These are phyloP conservation scores for Heteromormyrus szaboi DNA, from an alignment of 2,797 vertebrate genomes.

Conservation along the genomic window DNA sequence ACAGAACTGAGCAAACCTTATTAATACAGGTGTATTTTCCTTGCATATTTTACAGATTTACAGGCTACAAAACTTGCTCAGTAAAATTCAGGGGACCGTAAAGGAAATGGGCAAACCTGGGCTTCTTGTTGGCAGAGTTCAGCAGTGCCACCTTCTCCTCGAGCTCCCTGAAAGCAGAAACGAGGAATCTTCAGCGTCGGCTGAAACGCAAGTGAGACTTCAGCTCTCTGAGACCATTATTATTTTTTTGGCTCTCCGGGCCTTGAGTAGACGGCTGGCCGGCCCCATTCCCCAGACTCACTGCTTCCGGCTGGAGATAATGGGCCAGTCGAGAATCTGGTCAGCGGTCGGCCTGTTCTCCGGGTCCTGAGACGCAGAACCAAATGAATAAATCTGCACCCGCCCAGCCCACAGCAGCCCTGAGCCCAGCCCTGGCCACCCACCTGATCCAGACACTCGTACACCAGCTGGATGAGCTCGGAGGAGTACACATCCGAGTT, in stretches of 20 bases:
- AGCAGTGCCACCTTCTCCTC: constrained; percentile 83
- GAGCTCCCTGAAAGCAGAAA: constrained; percentile 69
- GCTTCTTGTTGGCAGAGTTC: constrained; percentile 87
- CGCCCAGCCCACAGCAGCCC: neutral
- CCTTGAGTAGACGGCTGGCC: neutral
- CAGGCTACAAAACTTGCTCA: neutral
- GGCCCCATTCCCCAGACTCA: constrained; percentile 51
- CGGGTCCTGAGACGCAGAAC: constrained; percentile 70
- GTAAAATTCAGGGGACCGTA: neutral
- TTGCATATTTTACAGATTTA: neutral
- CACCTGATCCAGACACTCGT: constrained; percentile 88
- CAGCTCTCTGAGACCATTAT: constrained; percentile 46
- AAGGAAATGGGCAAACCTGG: constrained; percentile 68
- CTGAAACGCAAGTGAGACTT: neutral
- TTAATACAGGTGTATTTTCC: neutral
- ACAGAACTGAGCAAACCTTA: neutral
- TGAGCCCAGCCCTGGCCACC: constrained; percentile 30
- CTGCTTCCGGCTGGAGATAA: constrained; percentile 75
- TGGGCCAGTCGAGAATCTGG: constrained; percentile 75
- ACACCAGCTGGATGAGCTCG: constrained; percentile 81
- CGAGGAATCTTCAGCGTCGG: neutral
- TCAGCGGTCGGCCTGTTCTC: constrained; percentile 86
- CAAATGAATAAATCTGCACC: neutral
- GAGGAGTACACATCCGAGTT: constrained; percentile 78
- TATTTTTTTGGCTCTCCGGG: neutral